Conservation (phyloP, 2,888 invertebrate species). For the Heliconius cydno region DNA sequence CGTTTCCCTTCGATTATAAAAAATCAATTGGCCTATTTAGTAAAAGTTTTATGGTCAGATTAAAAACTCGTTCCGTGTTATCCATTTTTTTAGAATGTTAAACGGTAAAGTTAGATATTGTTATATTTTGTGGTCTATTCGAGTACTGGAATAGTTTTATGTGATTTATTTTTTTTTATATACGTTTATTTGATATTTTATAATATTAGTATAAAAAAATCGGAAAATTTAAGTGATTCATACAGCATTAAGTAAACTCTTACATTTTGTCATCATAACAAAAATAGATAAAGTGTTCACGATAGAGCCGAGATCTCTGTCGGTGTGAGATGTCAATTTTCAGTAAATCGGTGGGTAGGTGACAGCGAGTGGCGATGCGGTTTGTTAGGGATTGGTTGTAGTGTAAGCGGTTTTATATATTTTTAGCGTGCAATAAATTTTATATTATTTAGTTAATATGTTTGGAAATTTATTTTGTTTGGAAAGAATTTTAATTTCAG, state of each 20-base stretch:
- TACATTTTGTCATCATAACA: conserved; percentile 49
- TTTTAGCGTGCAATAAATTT: not conserved
- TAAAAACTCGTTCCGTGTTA: conserved; percentile 38
- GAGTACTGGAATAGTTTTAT: not conserved
- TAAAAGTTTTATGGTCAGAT: conserved; percentile 45
- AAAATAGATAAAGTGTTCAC: conserved; percentile 56
- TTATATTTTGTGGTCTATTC: not conserved
- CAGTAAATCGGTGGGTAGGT: conserved; percentile 67
- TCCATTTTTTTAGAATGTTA: conserved; percentile 27
- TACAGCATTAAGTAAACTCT: conserved; percentile 15
- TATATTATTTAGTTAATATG: no score
- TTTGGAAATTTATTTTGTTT: no score
- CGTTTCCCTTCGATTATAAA: conserved; percentile 64
- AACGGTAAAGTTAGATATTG: not conserved
- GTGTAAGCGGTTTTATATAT: conserved; percentile 32
- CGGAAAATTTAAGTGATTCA: not conserved
- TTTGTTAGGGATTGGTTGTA: conserved; percentile 39
- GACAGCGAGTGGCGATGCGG: conserved; percentile 61
- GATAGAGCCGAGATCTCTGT: conserved; percentile 57
- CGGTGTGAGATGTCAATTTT: conserved; percentile 66
- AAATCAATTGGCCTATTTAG: conserved; percentile 49
- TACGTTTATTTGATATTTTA: not conserved
- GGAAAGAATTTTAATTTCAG: not conserved
- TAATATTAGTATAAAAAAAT: not conserved
- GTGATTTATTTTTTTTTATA: not conserved